These are phyloP conservation scores for Leptopilina drosophilae DNA, from an alignment of 2,888 invertebrate species.

Conservation along the genomic window DNA sequence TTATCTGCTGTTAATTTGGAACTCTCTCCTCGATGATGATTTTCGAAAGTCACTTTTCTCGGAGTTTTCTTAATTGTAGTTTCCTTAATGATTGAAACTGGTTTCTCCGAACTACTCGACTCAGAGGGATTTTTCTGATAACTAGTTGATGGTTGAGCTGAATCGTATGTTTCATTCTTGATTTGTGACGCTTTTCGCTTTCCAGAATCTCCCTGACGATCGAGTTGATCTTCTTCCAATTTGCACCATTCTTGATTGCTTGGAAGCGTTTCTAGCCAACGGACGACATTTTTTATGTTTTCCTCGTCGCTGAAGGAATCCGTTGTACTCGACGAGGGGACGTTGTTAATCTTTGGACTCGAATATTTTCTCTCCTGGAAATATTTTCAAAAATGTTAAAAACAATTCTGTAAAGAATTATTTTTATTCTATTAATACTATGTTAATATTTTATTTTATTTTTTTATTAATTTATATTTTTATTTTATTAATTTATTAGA, in stretches of 20 bases:
- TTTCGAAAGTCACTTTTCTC: not conserved
- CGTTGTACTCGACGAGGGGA: not conserved
- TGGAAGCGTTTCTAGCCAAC: constrained; percentile 57
- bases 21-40: not conserved
- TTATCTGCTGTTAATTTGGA: not conserved
- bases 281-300: constrained; percentile 49
- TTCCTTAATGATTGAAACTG: not conserved
- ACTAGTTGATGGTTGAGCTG: constrained; percentile 2
- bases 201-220: not conserved
- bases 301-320: constrained; percentile 54
- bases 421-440: not conserved
- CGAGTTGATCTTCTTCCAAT: constrained; percentile 35
- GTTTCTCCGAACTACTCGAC: not conserved
- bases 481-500: no score
- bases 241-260: constrained; percentile 53
- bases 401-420: not conserved
- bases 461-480: not conserved
- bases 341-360: not conserved
- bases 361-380: constrained; percentile 4
- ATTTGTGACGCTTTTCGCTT: not conserved
- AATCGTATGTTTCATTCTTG: not conserved
- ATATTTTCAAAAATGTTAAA: not conserved
- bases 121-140: not conserved
- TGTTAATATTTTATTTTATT: not conserved
- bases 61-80: not conserved